Base-by-base conservation (phyloP, 2,113 vertebrate genomes). In the Eurypyga helias region DNA sequence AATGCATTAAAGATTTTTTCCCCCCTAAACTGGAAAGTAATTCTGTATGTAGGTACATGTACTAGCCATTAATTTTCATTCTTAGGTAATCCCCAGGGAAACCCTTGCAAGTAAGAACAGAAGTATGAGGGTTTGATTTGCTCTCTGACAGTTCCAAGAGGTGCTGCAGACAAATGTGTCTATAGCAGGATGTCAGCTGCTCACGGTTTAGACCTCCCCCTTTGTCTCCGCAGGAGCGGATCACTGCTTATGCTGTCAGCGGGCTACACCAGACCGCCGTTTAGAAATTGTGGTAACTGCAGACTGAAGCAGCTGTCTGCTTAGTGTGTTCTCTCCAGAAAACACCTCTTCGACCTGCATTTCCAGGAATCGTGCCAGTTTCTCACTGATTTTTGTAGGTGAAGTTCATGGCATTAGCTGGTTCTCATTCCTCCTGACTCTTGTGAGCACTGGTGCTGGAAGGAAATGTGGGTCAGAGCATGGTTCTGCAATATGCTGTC, bases 381-480 rank as follows among this genome's bases (percentile, higher is more conserved):
- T 58, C 38, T 58, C 31, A 33, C 4, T 64, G 73, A 79, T 87
- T 38, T 38, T 54, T 34, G 19, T 46, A 26, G 57, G 31, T 87
- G 55, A 67, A 79, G 55, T n/a, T 91, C 33, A 48, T 17, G 31
- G 33, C 38, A n/a, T 83, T 65, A 73, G 36, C 18, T 65, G 41
- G 24, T 52, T 86, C 45, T 84, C 24, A 15, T 75, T 65, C 21
- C 20, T 70, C 13, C 1, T 18, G 60, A 4, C 16, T 25, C 7
- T 11, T 54, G 43, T 34, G 26, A 60, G 48, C 60, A 26, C 0
- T 2, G 41, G 17, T 66, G 51, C n/a, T 78, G 38, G 61, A 71
- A 54, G 17, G 33, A 60, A 21, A 6, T 7, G 33, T 25, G 21
- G 23, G 3, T 71, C 51, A 72, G 48, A 41, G 31, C 0, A 0